Conservation (phyloP, 2,797 vertebrate species). For the Paguma larvata region DNA sequence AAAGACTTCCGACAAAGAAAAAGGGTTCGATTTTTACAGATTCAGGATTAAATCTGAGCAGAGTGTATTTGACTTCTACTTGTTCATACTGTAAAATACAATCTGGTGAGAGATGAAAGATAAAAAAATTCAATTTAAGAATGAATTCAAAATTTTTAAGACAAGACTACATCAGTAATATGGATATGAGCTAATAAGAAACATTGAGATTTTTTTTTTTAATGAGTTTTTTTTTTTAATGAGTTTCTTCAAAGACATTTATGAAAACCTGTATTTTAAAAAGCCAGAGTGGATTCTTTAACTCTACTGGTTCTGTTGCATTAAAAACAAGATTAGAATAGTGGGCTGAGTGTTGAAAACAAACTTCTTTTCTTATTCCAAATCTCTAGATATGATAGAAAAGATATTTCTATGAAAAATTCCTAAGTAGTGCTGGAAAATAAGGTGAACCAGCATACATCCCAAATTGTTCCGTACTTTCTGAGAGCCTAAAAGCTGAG, state of each 20-base stretch:
- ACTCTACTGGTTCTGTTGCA: neutral
- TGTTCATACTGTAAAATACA: neutral
- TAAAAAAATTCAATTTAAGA: neutral
- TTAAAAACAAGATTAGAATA: conserved; percentile 13
- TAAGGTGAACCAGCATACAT: neutral
- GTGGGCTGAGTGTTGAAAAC: neutral
- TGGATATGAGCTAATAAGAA: neutral
- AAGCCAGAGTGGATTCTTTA: neutral
- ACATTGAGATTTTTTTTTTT: neutral
- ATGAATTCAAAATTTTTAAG: neutral
- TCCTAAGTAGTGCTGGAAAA: neutral
- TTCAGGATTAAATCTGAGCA: neutral
- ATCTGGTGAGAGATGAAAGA: neutral
- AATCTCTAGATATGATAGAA: neutral
- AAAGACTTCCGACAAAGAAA: neutral
- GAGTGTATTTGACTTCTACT: neutral
- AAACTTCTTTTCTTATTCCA: neutral
- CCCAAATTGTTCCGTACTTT: neutral
- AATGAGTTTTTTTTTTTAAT: neutral
- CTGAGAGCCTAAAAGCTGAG: neutral
- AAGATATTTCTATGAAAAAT: neutral
- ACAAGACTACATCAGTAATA: neutral
- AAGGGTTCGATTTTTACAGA: neutral
- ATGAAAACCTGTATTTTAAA: neutral
- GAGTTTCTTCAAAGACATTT: neutral